Percentiles rank a stretch among this genome's conserved stretches.
Conservation (phyloP, 2,113 vertebrate species). For the Columba livia region DNA sequence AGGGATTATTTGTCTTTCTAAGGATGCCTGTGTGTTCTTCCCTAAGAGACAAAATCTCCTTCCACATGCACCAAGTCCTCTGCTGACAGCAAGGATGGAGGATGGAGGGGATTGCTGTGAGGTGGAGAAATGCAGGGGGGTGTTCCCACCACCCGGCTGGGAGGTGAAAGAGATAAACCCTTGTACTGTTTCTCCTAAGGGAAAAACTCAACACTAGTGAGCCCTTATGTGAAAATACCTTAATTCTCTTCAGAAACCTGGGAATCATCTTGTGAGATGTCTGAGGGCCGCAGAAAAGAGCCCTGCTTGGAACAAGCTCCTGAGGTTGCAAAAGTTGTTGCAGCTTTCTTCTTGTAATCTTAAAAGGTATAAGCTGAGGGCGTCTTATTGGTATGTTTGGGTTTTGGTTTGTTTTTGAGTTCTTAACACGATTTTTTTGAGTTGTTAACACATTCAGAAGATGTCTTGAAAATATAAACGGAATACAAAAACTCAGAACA, state of each 20-base stretch:
- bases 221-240: neutral
- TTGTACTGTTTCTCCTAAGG: neutral
- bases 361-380: neutral
- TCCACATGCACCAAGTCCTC: neutral
- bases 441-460: neutral
- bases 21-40: neutral
- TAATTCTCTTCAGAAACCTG: rapidly evolving
- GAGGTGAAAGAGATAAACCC: neutral
- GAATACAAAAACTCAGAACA: neutral
- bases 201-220: neutral
- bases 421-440: neutral
- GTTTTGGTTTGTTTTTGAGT: neutral
- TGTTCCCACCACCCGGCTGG: neutral
- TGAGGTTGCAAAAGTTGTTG: neutral
- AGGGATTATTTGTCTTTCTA: neutral
- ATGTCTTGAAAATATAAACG: neutral
- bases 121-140: neutral
- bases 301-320: neutral
- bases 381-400: neutral
- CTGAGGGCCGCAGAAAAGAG: neutral
- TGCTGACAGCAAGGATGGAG: neutral
- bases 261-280: neutral
- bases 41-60: neutral
- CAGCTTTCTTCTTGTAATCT: neutral
- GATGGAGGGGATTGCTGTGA: neutral